Evolutionary conservation across 2,888 invertebrate genomes (phyloP).

Genomic region (Lottia scabra): DNA sequence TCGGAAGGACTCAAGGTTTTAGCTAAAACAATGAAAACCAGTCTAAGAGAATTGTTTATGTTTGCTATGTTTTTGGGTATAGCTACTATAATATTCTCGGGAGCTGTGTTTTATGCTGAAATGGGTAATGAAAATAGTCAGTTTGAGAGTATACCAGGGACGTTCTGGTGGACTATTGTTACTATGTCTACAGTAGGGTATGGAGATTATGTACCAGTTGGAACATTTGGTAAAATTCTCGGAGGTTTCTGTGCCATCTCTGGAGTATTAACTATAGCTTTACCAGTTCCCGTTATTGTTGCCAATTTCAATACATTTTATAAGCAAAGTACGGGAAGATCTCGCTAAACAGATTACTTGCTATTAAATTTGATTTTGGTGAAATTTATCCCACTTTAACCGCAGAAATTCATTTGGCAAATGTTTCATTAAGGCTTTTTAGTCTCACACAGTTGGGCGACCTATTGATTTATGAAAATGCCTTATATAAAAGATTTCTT

Average conservation of each 20-base stretch:
- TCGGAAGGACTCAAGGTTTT: slow-evolving; percentile 66
- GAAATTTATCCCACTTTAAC: too few relatives aligned
- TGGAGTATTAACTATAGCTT: slow-evolving; percentile 70
- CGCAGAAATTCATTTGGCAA: too few relatives aligned
- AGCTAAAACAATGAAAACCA: slow-evolving; percentile 63
- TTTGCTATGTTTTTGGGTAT: slow-evolving; percentile 66
- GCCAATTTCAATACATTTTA: slow-evolving; percentile 71
- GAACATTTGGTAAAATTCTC: slow-evolving; percentile 68
- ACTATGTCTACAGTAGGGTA: slow-evolving; percentile 68
- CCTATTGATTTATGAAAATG: too few relatives aligned
- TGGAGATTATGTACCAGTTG: slow-evolving; percentile 69
- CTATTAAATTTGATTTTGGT: too few relatives aligned
- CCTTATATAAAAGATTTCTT: too few relatives aligned
- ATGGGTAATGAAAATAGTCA: slow-evolving; percentile 48
- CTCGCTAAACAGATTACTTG: too few relatives aligned
- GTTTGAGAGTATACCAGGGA: slow-evolving; percentile 65
- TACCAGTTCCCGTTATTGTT: slow-evolving; percentile 71
- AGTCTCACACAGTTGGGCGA: too few relatives aligned
- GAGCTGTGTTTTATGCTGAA: slow-evolving; percentile 66
- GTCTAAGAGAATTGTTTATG: slow-evolving; percentile 63
- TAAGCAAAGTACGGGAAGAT: slow-evolving; percentile 62
- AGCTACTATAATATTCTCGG: slow-evolving; percentile 65
- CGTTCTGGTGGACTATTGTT: slow-evolving; percentile 68
- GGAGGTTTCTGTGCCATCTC: slow-evolving; percentile 69
- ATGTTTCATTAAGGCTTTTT: too few relatives aligned